Base-by-base conservation (phyloP, 2,113 vertebrate species). In the Sylvietta virens region DNA sequence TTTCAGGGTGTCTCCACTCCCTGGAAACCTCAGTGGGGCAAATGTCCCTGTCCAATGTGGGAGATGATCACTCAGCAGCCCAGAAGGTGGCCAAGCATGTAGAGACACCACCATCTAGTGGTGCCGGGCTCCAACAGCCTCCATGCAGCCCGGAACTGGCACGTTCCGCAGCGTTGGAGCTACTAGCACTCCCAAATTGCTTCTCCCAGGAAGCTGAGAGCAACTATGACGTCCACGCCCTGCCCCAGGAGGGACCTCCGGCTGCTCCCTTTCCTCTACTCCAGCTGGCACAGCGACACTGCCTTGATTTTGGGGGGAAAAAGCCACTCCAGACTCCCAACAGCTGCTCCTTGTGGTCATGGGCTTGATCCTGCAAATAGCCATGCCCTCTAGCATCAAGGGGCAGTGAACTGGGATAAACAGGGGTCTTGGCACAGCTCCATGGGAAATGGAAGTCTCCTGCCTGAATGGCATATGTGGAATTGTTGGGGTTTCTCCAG, bases 31-130 rank as follows among this genome's bases (percentile, higher is more conserved):
- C 40, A 16, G 6, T 9, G n/a, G 30, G 10, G 28, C 16, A 64
- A 47, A 51, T 44, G 30, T 31, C 30, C 48, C 16, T 77, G 13
- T 65, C 9, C 23, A 6, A 2, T 12, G 48, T 6, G n/a, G 47
- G 37, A 81, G 51, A 22, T 7, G 66, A 12, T 31, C 22, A 16
- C 39, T 39, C 44, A 81, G 33, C 65, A 30, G 61, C 19, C 6
- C 56, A 11, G 69, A 16, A 50, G 17, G 42, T 27, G 51, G 10
- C 28, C 1, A 2, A 85, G 79, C 16, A 1, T 1, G 20, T 58
- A 44, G 33, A 53, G 73, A 89, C 73, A 89, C 33, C 86, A 33
- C 93, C 94, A 92, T 77, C 94, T 96, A 91, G 91, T 18, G 94
- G 91, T 79, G 11, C 45, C 18, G 4, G 3, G 13, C n/a, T 22